phyloP scores from a whole-genome alignment of 1,140 invertebrate genomes.

The Tetramorium alpestre region DNA sequence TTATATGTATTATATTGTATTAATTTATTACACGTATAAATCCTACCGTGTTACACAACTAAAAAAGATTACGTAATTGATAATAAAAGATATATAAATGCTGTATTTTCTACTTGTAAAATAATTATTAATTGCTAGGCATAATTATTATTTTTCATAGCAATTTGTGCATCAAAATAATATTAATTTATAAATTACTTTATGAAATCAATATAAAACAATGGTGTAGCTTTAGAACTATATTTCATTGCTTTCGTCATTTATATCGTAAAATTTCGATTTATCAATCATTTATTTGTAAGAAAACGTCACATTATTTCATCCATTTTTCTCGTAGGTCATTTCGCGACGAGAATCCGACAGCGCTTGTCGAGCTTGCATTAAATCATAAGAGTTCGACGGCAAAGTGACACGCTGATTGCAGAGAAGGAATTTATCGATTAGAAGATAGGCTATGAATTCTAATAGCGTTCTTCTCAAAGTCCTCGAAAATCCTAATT shows the following conservation, averaged over 20 bases:
- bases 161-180: conserved; percentile 11
- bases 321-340: not conserved
- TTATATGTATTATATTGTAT: too few species aligned
- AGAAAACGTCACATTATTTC: conserved; percentile 1
- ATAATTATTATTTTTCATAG: not conserved
- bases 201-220: not conserved
- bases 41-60: not conserved
- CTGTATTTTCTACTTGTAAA: not conserved
- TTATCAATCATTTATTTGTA: not conserved
- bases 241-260: not conserved
- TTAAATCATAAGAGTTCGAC: conserved; percentile 37
- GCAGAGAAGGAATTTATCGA: conserved; percentile 31
- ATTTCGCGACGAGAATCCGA: conserved; percentile 25
- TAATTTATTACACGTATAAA: not conserved
- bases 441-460: conserved; percentile 35
- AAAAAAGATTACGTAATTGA: not conserved
- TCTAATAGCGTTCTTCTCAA: conserved; percentile 42
- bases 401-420: conserved; percentile 28
- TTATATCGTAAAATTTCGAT: not conserved
- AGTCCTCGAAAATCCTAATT: conserved; percentile 51
- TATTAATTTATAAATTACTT: conserved; percentile 9
- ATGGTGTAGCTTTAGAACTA: not conserved
- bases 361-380: conserved; percentile 26
- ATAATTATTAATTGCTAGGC: not conserved
- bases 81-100: not conserved